A percentile compares a stretch with the other conserved stretches of the same genome.
These are phyloP conservation scores for Pollenia amentaria DNA, from an alignment of 2,888 invertebrate genomes.

Conservation along the genomic window DNA sequence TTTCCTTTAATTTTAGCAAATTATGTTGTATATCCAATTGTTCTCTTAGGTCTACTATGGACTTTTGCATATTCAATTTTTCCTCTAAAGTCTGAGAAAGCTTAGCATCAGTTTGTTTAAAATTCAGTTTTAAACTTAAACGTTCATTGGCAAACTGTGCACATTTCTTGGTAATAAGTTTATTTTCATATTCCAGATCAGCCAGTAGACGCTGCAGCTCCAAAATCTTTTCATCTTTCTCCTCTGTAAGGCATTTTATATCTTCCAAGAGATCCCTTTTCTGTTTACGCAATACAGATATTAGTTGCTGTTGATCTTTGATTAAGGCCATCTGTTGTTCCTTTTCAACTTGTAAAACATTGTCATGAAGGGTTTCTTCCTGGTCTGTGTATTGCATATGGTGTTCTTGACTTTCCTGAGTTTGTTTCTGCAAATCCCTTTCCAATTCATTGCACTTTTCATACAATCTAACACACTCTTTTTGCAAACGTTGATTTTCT, in stretches of 20 bases:
- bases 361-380: conserved; percentile 7
- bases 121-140: conserved; percentile 75
- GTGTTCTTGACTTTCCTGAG: conserved; percentile 53
- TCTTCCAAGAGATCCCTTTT: conserved; percentile 81
- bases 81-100: conserved; percentile 75
- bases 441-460: conserved; percentile 79
- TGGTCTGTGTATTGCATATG: conserved; percentile 9
- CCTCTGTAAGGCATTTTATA: conserved; percentile 78
- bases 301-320: conserved; percentile 81
- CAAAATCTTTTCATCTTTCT: conserved; percentile 79
- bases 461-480: conserved; percentile 79
- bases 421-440: conserved; percentile 75
- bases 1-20: conserved; percentile 77
- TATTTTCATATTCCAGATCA: conserved; percentile 81
- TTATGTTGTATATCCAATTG: conserved; percentile 77
- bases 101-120: conserved; percentile 75
- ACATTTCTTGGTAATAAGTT: conserved; percentile 80
- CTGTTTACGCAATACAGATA: conserved; percentile 81
- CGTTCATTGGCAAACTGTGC: conserved; percentile 79
- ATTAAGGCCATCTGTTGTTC: conserved; percentile 79
- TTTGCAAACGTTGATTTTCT: conserved; percentile 82
- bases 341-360: conserved; percentile 76
- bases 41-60: conserved; percentile 77
- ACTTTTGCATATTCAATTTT: conserved; percentile 77
- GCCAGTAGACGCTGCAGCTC: conserved; percentile 79